Evolutionary conservation across 2,113 vertebrate species (phyloP).

Genomic region (Trichomycterus rosablanca): DNA sequence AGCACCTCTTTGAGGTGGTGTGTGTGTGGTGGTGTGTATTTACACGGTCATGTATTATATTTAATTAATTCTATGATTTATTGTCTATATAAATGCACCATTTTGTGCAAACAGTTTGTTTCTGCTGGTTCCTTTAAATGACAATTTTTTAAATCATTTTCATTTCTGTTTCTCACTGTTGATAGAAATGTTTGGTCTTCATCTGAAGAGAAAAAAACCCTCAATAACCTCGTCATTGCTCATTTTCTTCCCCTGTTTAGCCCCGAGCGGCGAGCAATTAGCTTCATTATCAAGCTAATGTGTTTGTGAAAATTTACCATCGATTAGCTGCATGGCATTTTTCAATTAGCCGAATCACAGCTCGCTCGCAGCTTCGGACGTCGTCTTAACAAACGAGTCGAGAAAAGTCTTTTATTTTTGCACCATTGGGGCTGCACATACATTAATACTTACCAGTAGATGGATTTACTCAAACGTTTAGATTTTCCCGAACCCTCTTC

Average conservation of each 20-base stretch:
- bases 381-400: too few relatives aligned
- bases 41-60: too few relatives aligned
- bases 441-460: background rate
- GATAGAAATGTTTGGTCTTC: too few relatives aligned
- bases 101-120: too few relatives aligned
- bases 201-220: background rate
- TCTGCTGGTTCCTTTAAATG: too few relatives aligned
- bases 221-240: background rate
- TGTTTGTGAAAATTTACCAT: slow-evolving; percentile 11
- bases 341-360: background rate
- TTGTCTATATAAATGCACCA: too few relatives aligned
- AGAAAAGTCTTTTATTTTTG: too few relatives aligned
- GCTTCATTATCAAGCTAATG: slow-evolving; percentile 16
- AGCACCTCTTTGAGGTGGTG: too few relatives aligned
- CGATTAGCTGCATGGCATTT: slow-evolving; percentile 13
- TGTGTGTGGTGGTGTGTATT: too few relatives aligned
- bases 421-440: background rate
- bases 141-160: too few relatives aligned
- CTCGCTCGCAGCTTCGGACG: background rate
- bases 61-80: too few relatives aligned
- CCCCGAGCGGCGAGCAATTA: background rate
- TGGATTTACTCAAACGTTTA: background rate
- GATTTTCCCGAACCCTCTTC: background rate
- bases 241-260: background rate
- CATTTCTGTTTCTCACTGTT: too few relatives aligned